Conservation (phyloP, 2,888 invertebrate species). For the Scaptomyza reducta region DNA sequence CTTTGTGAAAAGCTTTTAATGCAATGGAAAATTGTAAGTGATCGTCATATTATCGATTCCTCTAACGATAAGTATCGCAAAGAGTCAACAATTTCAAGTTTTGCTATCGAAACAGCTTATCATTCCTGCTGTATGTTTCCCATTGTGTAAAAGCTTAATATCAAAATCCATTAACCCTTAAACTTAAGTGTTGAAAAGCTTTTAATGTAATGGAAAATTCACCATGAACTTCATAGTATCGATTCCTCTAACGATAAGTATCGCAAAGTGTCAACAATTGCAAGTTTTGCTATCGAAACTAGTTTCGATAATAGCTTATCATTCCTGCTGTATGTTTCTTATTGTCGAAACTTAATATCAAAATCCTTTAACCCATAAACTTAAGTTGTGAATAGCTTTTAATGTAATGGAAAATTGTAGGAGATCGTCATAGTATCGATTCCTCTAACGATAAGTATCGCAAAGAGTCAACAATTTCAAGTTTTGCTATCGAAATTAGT, state of each 20-base stretch:
- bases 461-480: neutral
- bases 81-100: neutral
- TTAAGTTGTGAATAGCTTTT: no score
- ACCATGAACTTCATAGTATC: no score
- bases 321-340: no score
- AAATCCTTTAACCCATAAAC: no score
- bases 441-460: neutral
- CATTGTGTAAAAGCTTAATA: neutral
- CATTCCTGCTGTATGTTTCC: neutral
- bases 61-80: neutral
- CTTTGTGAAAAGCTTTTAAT: no score
- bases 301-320: no score
- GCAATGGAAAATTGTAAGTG: neutral
- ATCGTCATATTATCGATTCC: neutral
- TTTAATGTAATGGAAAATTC: no score
- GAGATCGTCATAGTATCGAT: neutral
- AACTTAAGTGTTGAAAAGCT: no score
- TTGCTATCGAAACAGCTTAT: neutral
- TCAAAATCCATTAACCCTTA: neutral
- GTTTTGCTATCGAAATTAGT: neutral
- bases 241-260: no score
- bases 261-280: no score
- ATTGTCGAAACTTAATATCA: no score
- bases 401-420: neutral
- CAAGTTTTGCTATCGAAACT: no score